Evolutionary conservation across 1,140 invertebrate species (phyloP).

Genomic region (Pantala flavescens): DNA sequence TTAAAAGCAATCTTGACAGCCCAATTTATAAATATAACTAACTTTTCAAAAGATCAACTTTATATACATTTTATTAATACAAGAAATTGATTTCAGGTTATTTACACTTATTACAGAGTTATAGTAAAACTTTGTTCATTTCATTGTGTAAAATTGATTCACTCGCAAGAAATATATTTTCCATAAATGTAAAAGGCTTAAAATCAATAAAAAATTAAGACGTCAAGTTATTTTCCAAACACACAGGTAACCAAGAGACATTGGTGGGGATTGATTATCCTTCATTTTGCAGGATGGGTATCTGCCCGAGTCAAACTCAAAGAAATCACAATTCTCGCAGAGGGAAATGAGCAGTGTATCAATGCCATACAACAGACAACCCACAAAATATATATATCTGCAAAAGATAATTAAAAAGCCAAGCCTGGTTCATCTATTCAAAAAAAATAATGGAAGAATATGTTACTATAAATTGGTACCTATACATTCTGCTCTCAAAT

Average conservation of each 20-base stretch:
- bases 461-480: too few relatives aligned
- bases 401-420: too few relatives aligned
- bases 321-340: too few relatives aligned
- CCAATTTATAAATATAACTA: slow-evolving; percentile 11
- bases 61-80: slow-evolving; percentile 9
- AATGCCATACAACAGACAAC: too few relatives aligned
- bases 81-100: not conserved
- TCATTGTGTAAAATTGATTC: not conserved
- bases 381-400: too few relatives aligned
- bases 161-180: not conserved
- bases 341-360: too few relatives aligned
- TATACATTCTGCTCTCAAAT: too few relatives aligned
- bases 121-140: slow-evolving; percentile 1
- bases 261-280: too few relatives aligned
- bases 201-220: slow-evolving; percentile 4
- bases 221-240: not conserved
- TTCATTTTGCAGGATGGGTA: too few relatives aligned
- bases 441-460: too few relatives aligned
- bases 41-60: not conserved
- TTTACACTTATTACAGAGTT: not conserved
- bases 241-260: not conserved
- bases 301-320: too few relatives aligned
- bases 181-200: not conserved
- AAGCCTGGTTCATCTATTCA: too few relatives aligned
- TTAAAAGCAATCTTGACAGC: slow-evolving; percentile 1